A percentile compares a stretch with the other conserved stretches of the same genome.
Conservation (phyloP, 2,113 vertebrate genomes). For the Tenebrosternarchus preto region DNA sequence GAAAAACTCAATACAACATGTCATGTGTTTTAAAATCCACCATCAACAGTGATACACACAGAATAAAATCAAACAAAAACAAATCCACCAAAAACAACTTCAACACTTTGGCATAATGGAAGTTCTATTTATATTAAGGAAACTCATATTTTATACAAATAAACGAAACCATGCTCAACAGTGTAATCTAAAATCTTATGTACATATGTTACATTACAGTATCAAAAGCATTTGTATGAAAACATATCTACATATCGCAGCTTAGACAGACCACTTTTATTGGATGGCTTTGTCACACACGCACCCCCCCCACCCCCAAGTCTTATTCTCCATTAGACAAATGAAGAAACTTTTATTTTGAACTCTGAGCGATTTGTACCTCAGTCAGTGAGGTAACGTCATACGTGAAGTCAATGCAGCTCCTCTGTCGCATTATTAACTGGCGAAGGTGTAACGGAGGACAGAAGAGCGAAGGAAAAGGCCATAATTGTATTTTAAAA, state of each 20-base stretch:
- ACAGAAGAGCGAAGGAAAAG: background rate
- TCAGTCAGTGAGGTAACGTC: constrained; percentile 27
- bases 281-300: constrained; percentile 7
- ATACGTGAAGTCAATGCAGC: constrained; percentile 9
- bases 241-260: constrained; percentile 76
- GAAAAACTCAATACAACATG: constrained; percentile 20
- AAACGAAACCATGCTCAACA: constrained; percentile 71
- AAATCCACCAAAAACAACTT: constrained; percentile 58
- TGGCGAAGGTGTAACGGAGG: background rate
- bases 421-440: constrained; percentile 12
- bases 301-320: background rate
- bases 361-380: constrained; percentile 5
- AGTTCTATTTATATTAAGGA: constrained; percentile 66
- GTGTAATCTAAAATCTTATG: constrained; percentile 79
- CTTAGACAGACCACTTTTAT: constrained; percentile 17
- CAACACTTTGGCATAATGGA: constrained; percentile 70
- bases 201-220: constrained; percentile 77
- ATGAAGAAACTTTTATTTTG: constrained; percentile 8
- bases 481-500: too few species aligned
- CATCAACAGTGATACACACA: background rate
- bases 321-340: constrained; percentile 19
- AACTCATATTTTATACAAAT: constrained; percentile 73
- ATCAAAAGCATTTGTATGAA: constrained; percentile 78
- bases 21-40: constrained; percentile 1
- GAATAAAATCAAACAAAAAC: constrained; percentile 3